phyloP scores from a whole-genome alignment of 2,113 vertebrate genomes.

The Anarrhichthys ocellatus region DNA sequence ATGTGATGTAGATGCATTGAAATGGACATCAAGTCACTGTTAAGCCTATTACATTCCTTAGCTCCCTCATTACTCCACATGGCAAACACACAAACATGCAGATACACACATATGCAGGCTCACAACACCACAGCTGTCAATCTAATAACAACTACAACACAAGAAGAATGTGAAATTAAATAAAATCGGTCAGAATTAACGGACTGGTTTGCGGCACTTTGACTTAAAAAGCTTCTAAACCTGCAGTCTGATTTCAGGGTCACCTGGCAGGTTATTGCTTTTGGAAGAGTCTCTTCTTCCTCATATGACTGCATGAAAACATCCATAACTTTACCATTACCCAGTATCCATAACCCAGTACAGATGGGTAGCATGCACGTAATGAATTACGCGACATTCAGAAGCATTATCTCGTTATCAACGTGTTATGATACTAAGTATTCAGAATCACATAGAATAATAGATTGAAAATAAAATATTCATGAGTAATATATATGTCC shows the following conservation, averaged over 20 bases:
- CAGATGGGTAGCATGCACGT: neutral
- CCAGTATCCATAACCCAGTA: neutral
- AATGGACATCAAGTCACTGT: constrained; percentile 21
- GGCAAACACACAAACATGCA: neutral
- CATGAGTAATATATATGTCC: neutral
- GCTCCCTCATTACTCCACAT: constrained; percentile 7
- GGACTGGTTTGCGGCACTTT: neutral
- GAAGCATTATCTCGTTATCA: neutral
- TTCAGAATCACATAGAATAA: neutral
- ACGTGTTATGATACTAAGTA: neutral
- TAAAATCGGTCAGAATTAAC: neutral
- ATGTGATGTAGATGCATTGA: constrained; percentile 17
- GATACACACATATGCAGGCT: neutral
- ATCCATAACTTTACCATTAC: neutral
- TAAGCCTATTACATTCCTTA: constrained; percentile 62
- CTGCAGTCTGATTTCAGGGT: neutral
- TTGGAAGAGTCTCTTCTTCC: neutral
- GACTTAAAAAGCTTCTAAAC: neutral
- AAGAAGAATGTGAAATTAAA: neutral
- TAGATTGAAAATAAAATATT: neutral
- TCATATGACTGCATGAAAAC: neutral
- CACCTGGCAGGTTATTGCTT: neutral
- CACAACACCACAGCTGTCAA: neutral
- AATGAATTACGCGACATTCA: neutral
- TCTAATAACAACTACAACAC: neutral